These are phyloP conservation scores for Neogale vison DNA, from an alignment of 2,113 vertebrate species.

Conservation along the genomic window DNA sequence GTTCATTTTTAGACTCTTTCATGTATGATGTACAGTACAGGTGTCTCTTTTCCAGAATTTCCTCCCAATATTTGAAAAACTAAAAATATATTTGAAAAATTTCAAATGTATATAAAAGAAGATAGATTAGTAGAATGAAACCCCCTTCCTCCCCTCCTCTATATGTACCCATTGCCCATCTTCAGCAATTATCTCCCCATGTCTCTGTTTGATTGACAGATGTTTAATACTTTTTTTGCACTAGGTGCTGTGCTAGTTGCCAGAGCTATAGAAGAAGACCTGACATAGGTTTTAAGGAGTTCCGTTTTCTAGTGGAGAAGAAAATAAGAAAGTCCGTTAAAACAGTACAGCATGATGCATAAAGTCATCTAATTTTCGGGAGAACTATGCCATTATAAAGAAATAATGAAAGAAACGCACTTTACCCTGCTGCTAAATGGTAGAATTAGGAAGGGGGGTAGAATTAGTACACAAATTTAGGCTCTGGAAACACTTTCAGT, in stretches of 20 bases:
- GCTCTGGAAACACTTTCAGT: not conserved
- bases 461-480: not conserved
- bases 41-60: not conserved
- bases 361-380: not conserved
- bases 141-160: not conserved
- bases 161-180: not conserved
- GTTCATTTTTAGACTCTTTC: not conserved
- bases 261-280: not conserved
- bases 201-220: not conserved
- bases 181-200: not conserved
- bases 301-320: not conserved
- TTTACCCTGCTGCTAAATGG: not conserved
- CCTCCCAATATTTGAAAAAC: not conserved
- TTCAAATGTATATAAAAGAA: not conserved
- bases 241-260: not conserved
- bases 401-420: not conserved
- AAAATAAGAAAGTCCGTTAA: conserved; percentile 35
- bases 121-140: not conserved
- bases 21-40: not conserved
- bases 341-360: not conserved
- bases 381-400: not conserved
- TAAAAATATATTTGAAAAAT: conserved; percentile 16
- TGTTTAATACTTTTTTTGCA: not conserved
- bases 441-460: not conserved
- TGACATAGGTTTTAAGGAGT: not conserved